Evolutionary conservation across 2,888 invertebrate genomes (phyloP).

Genomic region (Orchesellides sinensis): DNA sequence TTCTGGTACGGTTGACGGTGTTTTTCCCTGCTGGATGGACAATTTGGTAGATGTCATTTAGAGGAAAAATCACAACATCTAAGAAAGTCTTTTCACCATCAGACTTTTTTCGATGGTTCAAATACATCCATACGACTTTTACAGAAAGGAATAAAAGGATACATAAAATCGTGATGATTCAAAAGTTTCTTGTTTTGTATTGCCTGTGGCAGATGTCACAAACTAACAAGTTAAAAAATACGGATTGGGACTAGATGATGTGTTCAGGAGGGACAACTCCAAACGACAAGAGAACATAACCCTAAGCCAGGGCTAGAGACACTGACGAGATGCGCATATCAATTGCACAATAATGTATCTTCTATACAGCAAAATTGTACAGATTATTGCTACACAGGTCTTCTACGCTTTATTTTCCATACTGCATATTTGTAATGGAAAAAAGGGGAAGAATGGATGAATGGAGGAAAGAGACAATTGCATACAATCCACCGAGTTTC

Average conservation of each 20-base stretch:
- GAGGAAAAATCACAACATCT: too few species aligned
- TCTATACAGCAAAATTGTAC: too few species aligned
- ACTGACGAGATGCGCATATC: conserved; percentile 12
- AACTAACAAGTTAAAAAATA: not conserved
- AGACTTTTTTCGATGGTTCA: too few species aligned
- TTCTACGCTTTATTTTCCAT: not conserved
- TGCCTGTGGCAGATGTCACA: conserved; percentile 25
- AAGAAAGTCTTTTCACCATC: too few species aligned
- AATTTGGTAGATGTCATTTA: too few species aligned
- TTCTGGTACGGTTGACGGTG: too few species aligned
- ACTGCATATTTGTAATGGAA: not conserved
- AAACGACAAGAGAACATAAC: not conserved
- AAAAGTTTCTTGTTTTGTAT: too few species aligned
- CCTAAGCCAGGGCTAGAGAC: not conserved
- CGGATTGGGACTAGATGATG: not conserved
- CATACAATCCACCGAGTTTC: not conserved
- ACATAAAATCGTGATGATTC: too few species aligned
- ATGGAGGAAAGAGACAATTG: not conserved
- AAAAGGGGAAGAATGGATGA: conserved; percentile 1
- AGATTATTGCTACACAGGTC: conserved; percentile 3
- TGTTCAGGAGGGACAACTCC: not conserved
- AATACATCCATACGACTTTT: too few species aligned
- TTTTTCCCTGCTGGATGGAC: too few species aligned
- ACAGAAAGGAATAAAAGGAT: too few species aligned
- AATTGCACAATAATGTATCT: conserved; percentile 3